Percentiles rank a stretch among this genome's conserved stretches.
Conservation (phyloP, 2,113 vertebrate genomes). For the Peromyscus maniculatus region DNA sequence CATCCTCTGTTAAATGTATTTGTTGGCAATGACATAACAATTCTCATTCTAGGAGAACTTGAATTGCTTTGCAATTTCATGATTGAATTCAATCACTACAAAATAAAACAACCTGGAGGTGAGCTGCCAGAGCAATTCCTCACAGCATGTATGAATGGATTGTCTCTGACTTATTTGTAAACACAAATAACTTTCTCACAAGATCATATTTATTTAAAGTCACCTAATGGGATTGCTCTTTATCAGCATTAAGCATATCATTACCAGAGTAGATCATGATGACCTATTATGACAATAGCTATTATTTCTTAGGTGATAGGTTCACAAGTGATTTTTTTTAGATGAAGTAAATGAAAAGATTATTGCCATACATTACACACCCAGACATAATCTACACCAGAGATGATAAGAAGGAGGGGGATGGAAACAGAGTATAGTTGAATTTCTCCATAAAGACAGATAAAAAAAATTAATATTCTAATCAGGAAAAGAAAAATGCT, state of each 20-base stretch:
- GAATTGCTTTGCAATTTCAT: conserved; percentile 64
- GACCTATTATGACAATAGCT: neutral
- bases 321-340: conserved; percentile 19
- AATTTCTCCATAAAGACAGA: neutral
- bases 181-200: conserved; percentile 45
- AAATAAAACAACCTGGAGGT: conserved; percentile 22
- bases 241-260: conserved; percentile 18
- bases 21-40: conserved; percentile 40
- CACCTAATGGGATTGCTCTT: conserved; percentile 36
- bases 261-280: neutral
- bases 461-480: neutral
- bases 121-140: conserved; percentile 41
- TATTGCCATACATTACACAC: neutral
- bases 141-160: neutral
- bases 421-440: neutral
- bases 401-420: neutral
- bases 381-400: neutral
- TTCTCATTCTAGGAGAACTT: conserved; percentile 62
- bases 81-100: conserved; percentile 66
- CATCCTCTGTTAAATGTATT: neutral
- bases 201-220: conserved; percentile 30
- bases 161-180: conserved; percentile 55
- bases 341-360: conserved; percentile 23
- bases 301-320: neutral
- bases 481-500: neutral